Conservation (phyloP, 1,140 invertebrate species). For the Cephus cinctus region DNA sequence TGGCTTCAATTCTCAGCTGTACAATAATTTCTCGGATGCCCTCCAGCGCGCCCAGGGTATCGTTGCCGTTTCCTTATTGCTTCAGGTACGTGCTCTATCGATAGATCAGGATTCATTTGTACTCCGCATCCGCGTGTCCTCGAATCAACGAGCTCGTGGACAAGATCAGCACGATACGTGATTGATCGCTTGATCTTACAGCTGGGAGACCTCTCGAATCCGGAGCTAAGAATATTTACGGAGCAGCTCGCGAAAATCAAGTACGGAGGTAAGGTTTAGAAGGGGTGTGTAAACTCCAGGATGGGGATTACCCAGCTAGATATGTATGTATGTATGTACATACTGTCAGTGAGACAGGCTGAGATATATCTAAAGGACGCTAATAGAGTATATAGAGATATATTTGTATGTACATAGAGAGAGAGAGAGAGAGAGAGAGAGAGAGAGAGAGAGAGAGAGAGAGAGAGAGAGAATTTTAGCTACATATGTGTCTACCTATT, state of each 20-base stretch:
- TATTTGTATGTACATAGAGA: not conserved
- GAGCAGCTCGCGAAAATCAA: constrained; percentile 85
- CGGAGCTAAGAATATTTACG: constrained; percentile 81
- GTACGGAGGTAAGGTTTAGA: constrained; percentile 70
- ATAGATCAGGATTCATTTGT: constrained; percentile 16
- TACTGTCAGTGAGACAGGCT: not conserved
- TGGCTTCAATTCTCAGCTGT: constrained; percentile 91
- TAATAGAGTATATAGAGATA: not conserved
- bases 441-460: constrained; percentile 15
- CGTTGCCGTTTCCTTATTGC: constrained; percentile 81
- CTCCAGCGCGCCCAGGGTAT: constrained; percentile 86
- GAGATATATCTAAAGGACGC: not conserved
- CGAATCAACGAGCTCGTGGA: not conserved
- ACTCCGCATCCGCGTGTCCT: constrained; percentile 17
- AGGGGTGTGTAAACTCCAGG: not conserved
- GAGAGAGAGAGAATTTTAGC: constrained; percentile 23
- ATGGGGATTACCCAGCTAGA: not conserved
- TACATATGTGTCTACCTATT: constrained; percentile 1
- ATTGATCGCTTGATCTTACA: constrained; percentile 58
- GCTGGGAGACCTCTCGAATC: constrained; percentile 83
- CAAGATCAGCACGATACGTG: constrained; percentile 32
- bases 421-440: constrained; percentile 17
- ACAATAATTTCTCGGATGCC: constrained; percentile 88
- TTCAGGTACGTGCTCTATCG: constrained; percentile 70
- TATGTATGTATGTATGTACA: not conserved